phyloP scores from a whole-genome alignment of 2,113 vertebrate genomes.

The Oxyruncus cristatus region DNA sequence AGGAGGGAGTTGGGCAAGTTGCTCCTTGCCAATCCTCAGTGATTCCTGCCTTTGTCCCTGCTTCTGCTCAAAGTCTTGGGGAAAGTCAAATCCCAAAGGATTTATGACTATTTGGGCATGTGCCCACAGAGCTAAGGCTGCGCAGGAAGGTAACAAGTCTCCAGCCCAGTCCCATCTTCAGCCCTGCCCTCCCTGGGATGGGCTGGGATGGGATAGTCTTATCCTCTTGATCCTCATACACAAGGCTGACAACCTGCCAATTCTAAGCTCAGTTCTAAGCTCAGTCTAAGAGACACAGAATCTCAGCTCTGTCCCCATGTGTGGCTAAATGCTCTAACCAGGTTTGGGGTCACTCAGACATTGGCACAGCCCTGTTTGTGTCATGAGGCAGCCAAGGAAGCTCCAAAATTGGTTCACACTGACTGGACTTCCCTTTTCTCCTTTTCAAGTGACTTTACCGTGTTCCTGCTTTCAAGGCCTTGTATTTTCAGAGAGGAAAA shows the following conservation, averaged over 20 bases:
- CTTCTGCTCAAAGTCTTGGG: not conserved
- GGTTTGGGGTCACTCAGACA: not conserved
- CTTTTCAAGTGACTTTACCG: not conserved
- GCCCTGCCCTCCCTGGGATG: not conserved
- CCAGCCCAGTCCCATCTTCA: not conserved
- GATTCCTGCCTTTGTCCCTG: not conserved
- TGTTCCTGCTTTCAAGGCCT: conserved; percentile 41
- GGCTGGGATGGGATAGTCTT: not conserved
- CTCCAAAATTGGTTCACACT: not conserved
- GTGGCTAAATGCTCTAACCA: not conserved
- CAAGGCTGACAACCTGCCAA: not conserved
- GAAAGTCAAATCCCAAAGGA: not conserved
- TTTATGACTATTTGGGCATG: not conserved
- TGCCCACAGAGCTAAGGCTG: not conserved
- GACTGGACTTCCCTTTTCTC: not conserved
- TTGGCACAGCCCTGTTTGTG: not conserved
- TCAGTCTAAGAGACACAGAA: too few species aligned
- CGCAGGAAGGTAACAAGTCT: not conserved
- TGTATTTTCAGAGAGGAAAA: not conserved
- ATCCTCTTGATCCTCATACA: not conserved
- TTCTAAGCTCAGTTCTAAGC: too few species aligned
- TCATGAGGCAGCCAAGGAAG: not conserved
- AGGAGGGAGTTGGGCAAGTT: not conserved
- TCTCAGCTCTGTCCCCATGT: too few species aligned
- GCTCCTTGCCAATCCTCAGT: rapidly evolving